A percentile compares a stretch with the other conserved stretches of the same genome.
These are phyloP conservation scores for Mesoligia furuncula DNA, from an alignment of 2,888 invertebrate genomes.

Conservation along the genomic window DNA sequence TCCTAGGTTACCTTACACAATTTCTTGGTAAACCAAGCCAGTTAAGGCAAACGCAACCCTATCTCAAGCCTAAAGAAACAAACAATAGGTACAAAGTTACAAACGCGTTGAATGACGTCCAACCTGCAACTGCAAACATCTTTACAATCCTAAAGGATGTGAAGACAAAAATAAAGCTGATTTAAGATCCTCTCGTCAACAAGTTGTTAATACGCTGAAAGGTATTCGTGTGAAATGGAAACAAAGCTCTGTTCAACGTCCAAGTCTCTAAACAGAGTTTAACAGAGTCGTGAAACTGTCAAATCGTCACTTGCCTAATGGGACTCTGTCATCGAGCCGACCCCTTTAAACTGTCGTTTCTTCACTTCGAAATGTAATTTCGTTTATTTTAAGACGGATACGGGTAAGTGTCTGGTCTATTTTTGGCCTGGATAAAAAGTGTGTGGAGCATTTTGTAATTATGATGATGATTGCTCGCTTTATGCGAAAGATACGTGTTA, in stretches of 20 bases:
- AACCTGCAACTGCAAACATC: conserved; percentile 36
- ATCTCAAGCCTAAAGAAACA: conserved; percentile 7
- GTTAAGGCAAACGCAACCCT: conserved; percentile 1
- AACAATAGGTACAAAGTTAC: conserved; percentile 9
- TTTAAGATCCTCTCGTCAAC: conserved; percentile 60
- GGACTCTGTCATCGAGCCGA: conserved; percentile 85
- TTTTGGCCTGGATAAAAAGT: conserved; percentile 56
- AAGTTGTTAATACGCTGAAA: conserved; percentile 78
- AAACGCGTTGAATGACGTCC: conserved; percentile 29
- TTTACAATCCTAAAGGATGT: conserved; percentile 65
- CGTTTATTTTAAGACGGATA: conserved; percentile 71
- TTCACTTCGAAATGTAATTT: conserved; percentile 77
- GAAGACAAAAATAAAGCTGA: conserved; percentile 59
- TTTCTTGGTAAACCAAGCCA: not conserved
- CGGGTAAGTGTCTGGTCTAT: conserved; percentile 69
- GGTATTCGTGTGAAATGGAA: conserved; percentile 82
- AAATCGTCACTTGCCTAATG: conserved; percentile 87
- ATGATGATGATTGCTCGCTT: conserved; percentile 46
- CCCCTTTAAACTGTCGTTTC: conserved; percentile 86
- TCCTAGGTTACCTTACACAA: not conserved
- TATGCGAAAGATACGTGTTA: conserved; percentile 18
- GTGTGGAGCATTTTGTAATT: conserved; percentile 44
- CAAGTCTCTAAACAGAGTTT: conserved; percentile 70
- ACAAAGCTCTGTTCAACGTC: conserved; percentile 77
- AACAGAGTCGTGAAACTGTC: conserved; percentile 81